phyloP scores from a whole-genome alignment of 2,888 invertebrate genomes.

The Catocala fraxini region DNA sequence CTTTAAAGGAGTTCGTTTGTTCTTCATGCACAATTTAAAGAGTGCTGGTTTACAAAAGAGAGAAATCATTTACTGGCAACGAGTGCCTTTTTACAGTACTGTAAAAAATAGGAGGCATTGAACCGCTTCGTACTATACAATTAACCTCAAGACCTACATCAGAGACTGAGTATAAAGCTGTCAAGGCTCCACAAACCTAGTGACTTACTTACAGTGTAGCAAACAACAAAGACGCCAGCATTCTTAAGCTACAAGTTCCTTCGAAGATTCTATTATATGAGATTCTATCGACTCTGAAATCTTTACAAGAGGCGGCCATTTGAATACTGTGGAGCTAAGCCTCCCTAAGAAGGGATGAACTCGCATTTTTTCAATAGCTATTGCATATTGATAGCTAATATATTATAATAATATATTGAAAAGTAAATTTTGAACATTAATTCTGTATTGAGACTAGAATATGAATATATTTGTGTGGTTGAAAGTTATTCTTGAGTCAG shows the following conservation, averaged over 20 bases:
- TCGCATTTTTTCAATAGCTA: conserved; percentile 34
- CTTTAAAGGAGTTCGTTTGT: too few relatives aligned
- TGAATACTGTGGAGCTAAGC: conserved; percentile 48
- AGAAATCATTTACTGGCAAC: too few relatives aligned
- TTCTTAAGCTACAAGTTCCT: conserved; percentile 28
- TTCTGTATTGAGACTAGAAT: too few relatives aligned
- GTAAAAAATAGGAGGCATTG: too few relatives aligned
- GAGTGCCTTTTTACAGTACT: too few relatives aligned
- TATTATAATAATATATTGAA: conserved; percentile 12
- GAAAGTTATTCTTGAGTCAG: too few relatives aligned
- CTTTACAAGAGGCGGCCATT: conserved; percentile 40
- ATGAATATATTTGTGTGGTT: too few relatives aligned
- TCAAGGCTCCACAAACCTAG: background rate
- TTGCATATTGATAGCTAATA: conserved; percentile 31
- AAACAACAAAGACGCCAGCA: conserved; percentile 20
- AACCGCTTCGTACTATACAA: too few relatives aligned
- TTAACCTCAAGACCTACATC: too few relatives aligned
- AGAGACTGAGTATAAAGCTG: background rate
- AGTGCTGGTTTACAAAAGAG: too few relatives aligned
- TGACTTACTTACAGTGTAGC: background rate
- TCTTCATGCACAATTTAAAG: too few relatives aligned
- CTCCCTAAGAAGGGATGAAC: conserved; percentile 32
- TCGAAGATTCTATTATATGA: conserved; percentile 39
- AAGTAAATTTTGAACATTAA: too few relatives aligned
- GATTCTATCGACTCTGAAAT: conserved; percentile 35